Base-by-base conservation (phyloP, 2,113 vertebrate species). In the Callionymus lyra region DNA sequence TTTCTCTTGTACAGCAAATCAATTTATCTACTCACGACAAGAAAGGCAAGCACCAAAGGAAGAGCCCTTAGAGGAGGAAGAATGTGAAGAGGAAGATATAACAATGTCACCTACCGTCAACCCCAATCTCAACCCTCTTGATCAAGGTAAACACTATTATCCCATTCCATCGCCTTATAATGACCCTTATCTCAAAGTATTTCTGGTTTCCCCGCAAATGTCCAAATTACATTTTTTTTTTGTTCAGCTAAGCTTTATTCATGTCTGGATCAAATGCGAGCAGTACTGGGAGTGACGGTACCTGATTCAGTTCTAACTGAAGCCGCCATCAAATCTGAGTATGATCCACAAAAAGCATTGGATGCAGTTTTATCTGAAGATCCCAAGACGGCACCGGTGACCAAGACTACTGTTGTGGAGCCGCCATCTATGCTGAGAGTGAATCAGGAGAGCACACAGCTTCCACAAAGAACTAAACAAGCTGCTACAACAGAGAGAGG, bases 11-110 rank as follows among this genome's bases (percentile, higher is more conserved):
- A 10, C 63, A 99, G 95, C 93, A 63, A 94, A 95, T 79, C 91
- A 99, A 17, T 99, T 99, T 76, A 98, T 98, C 74, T 98, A 97
- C 73, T 97, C 94, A 3, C 88, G 86, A 52, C 87, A 85, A 70
- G 90, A 92, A 44, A 87, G 85, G 39, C 87, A 88, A 49, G 43
- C 68, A 37, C 68, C 84, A 2, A 84, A 68, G 53, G 82, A 83
- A 50, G 89, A 93, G 39, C 82, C 88, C 0, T 69, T 93, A 52
- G 91, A 93, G 68, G 91, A 92, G 65, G 88, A 88, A 74, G 86
- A 83, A 57, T 50, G 59, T 38, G 87, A 87, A 80, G 80, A 75
- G n/a, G 81, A 78, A 8, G 69, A 75, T 46, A 52, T 79, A 44
- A 78, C 78, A 12, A 80, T 67, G 67, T 84, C 81, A 17, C 73